Evolutionary conservation across 1,140 invertebrate genomes (phyloP), one percentile per base, ranked within the genome.

Genomic region (Ditylenchus dipsaci): DNA sequence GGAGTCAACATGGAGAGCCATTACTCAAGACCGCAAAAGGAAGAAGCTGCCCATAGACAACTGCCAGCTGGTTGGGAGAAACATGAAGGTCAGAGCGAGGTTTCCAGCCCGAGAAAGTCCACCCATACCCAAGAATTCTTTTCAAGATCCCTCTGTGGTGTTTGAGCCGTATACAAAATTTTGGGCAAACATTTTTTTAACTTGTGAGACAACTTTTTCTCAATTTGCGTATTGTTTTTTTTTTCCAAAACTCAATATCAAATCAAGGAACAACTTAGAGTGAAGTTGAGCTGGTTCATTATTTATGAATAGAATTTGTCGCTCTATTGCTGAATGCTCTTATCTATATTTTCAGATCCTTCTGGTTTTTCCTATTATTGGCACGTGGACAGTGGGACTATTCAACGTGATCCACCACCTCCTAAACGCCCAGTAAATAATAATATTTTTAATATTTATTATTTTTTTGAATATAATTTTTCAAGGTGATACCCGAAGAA

Each of bases 341-440:
- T n/a, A n/a, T n/a, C 33, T 11, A 38, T 27, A 30, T 17, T 67
- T 66, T 42, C 65, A 79, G 80, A 82, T 68, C 80, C 80, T 1
- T 76, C 78, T 49, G 77, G 76, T 3, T 83, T 75, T 56, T 83
- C 92, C 1, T 96, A 96, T 84, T 97, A 94, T 84, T 97, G 93
- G 93, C 94, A 97, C 85, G 93, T 96, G 78, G 94, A 95, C 84
- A 95, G 91, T 82, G 94, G 94, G 11, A 95, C 92, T 0, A 96
- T 96, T 78, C 93, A 95, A 82, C 87, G 93, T 60, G 91, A 96
- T 83, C 92, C 92, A 17, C 79, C 79, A 42, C 26, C 61, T 29
- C 17, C 60, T 17, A n/a, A 62, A 43, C 63, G 63, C 9, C 57
- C 63, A 65, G 38, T 30, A 63, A 45, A 33, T 42, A 21, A 21